Evolutionary conservation across 2,797 vertebrate species (phyloP), one percentile per base, ranked within the genome.

Genomic region (Cyprinella venusta): DNA sequence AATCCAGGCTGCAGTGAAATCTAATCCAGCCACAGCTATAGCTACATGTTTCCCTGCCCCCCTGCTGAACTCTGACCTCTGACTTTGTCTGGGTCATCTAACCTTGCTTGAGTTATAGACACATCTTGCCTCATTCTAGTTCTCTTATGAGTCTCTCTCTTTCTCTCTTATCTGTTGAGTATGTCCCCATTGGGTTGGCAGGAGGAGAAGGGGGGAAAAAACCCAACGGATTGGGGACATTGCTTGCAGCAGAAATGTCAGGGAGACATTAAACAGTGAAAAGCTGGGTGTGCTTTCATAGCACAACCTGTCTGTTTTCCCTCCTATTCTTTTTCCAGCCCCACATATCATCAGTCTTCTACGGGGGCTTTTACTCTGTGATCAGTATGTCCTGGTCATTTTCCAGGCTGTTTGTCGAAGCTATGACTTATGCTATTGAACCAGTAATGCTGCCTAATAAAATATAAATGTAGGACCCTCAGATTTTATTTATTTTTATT

Each of bases 51-150:
- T 92, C 92, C 89, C 87, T 95, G 95, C 91, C 97, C 97, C 94
- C 91, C 87, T 79, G 0, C 33, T 96, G 97, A 97, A 96, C 97
- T 95, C 95, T 95, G 94, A 96, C 93, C 96, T 91, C 84, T 95
- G 95, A 96, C 95, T 96, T 94, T 89, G 95, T 95, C 95, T 96
- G 95, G 93, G 92, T 92, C 94, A 89, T 85, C 84, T 91, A 92
- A 94, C 94, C 94, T 95, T 92, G 92, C 89, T 84, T 88, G 88
- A 91, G 92, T 91, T 91, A 90, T 91, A 90, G 90, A 87, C 88
- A 89, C 48, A 59, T 88, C 88, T 87, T 76, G 40, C 85, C 81
- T 87, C 81, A 26, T 80, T 87, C 78, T 40, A 63, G 69, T 50
- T 40, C 33, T 80, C 89, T 90, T 85, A 84, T 90, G 85, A 82